Evolutionary conservation across 30 jellyfish, hydroid and myxozoan species (phyloP), one percentile per base, ranked within the genome.

Genomic region (Kudoa iwatai): DNA sequence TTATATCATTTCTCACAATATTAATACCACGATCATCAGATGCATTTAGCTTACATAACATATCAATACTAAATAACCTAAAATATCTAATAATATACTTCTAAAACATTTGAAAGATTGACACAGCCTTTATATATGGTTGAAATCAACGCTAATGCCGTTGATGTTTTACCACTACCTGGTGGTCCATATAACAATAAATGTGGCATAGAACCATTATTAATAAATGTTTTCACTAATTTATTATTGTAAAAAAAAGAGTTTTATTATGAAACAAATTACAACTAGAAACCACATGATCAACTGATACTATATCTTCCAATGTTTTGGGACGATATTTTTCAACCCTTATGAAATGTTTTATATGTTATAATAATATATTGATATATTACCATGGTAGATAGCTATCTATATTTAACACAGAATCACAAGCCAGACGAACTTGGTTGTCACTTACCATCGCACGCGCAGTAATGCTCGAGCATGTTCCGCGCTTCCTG

Each of bases 1-100:
- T 60, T 9, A 79, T 57, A 42, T 62, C 86, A 32, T 79, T 83
- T 39, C 96, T 33, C 0, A 79, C 96, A 32, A 79, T 57, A 0
- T 87, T 87, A 55, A 79, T 79, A 0, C 96, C 96, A 39, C 96
- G 51, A 42, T 79, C 96, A 44, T 79, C 96, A 1, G 96, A 79
- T 1, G 96, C 96, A 63, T 79, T 79, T 21, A 79, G 40, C 96
- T 79, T 30, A 11, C 49, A 38, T 4, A 48, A 16, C 1, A 7
- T 39, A 15, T 20, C 2, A 17, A 19, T 15, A 32, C 2, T 31
- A 48, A 13, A 19, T 7, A 30, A 32, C 40, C 41, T 4, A 2
- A 48, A 7, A 49, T 19, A 34, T 32, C 1, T 3, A 34, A 17
- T 0, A 21, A 16, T 13, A 2, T 0, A 19, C n/a, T 3, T 16